These are phyloP conservation scores for Torymus texanus DNA, from an alignment of 2,888 invertebrate species.

Conservation along the genomic window DNA sequence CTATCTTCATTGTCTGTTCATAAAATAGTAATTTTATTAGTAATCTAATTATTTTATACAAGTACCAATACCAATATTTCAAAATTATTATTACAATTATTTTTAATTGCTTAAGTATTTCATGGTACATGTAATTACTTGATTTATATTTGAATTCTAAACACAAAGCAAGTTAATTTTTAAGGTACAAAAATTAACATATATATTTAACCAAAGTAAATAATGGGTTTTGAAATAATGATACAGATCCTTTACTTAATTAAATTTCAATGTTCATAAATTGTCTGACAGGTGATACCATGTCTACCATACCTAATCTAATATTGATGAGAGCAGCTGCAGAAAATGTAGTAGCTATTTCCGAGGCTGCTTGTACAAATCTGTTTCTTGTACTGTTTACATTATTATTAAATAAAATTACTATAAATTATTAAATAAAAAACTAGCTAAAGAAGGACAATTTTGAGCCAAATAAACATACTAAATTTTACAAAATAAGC, in stretches of 20 bases:
- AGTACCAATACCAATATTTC: too few species aligned
- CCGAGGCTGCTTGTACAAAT: conserved; percentile 67
- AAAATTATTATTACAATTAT: too few species aligned
- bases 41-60: background rate
- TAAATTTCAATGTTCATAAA: too few species aligned
- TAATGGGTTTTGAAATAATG: background rate
- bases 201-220: too few species aligned
- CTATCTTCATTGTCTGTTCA: conserved; percentile 56
- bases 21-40: background rate
- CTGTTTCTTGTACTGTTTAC: conserved; percentile 59
- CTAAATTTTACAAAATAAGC: too few species aligned
- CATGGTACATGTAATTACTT: too few species aligned
- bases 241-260: too few species aligned
- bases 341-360: conserved; percentile 72
- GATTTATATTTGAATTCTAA: too few species aligned
- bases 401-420: conserved; percentile 56
- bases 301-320: conserved; percentile 61
- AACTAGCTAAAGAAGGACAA: background rate
- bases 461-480: background rate
- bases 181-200: too few species aligned
- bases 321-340: conserved; percentile 67
- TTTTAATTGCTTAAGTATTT: too few species aligned
- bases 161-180: too few species aligned
- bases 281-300: background rate
- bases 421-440: conserved; percentile 52